Conservation (phyloP, 1,140 invertebrate genomes). For the Nylanderia fulva region DNA sequence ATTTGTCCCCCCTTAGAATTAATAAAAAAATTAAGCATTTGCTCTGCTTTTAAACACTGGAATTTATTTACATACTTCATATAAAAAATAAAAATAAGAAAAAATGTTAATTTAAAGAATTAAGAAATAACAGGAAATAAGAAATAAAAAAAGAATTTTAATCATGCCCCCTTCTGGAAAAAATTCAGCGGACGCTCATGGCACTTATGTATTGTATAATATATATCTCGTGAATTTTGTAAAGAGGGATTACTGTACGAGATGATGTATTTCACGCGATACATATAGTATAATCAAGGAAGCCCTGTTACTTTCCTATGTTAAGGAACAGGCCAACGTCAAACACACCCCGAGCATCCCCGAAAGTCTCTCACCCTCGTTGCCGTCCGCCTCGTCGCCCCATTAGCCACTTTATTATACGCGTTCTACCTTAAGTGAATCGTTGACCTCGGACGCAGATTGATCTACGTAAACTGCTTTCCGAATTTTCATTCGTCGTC, state of each 20-base stretch:
- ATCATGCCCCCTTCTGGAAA: too few relatives aligned
- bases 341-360: slow-evolving; percentile 73
- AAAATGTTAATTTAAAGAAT: too few relatives aligned
- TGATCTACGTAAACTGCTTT: slow-evolving; percentile 80
- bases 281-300: background rate
- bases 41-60: too few relatives aligned
- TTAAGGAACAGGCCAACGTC: slow-evolving; percentile 78
- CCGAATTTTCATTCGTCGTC: slow-evolving; percentile 77
- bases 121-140: too few relatives aligned
- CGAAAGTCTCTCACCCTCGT: slow-evolving; percentile 60
- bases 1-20: too few relatives aligned
- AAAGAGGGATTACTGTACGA: background rate
- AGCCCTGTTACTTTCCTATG: slow-evolving; percentile 71
- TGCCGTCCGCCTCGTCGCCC: slow-evolving; percentile 17
- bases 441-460: slow-evolving; percentile 70
- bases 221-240: background rate
- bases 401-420: slow-evolving; percentile 73
- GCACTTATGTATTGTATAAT: too few relatives aligned
- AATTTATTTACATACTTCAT: too few relatives aligned
- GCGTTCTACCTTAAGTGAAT: slow-evolving; percentile 69
- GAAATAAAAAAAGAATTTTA: too few relatives aligned
- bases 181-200: too few relatives aligned
- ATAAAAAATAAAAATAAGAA: too few relatives aligned
- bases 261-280: background rate
- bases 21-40: too few relatives aligned